A percentile compares a stretch with the other conserved stretches of the same genome.
Evolutionary conservation across 2,888 invertebrate genomes (phyloP).

Genomic region (Drosophila anomalata): DNA sequence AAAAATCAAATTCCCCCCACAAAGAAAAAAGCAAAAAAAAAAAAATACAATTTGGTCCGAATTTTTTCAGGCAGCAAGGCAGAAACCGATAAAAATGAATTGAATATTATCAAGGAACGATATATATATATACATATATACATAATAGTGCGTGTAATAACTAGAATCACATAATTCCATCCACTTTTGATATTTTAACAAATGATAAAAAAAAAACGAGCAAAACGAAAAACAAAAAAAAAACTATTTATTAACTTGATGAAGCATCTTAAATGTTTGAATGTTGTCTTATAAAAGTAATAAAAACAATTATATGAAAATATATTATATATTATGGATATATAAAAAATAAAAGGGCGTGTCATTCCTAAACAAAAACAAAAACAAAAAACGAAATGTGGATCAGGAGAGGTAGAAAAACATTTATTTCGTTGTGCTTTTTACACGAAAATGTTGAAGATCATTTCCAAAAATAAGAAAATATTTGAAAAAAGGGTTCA

Average conservation of each 20-base stretch:
- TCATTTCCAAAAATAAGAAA: constrained; percentile 6
- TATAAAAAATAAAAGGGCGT: constrained; percentile 31
- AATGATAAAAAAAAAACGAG: constrained; percentile 56
- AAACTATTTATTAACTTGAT: constrained; percentile 41
- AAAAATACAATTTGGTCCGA: constrained; percentile 42
- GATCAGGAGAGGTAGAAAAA: constrained; percentile 21
- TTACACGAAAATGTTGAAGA: constrained; percentile 39
- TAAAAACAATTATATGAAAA: constrained; percentile 29
- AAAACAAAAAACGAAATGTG: constrained; percentile 11
- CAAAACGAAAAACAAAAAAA: constrained; percentile 23
- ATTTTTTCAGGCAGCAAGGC: constrained; percentile 49
- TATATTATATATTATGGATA: constrained; percentile 15
- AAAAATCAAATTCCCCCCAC: constrained; percentile 21
- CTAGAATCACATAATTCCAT: constrained; percentile 80
- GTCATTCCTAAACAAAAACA: constrained; percentile 58
- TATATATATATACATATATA: constrained; percentile 42
- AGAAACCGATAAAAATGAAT: constrained; percentile 46
- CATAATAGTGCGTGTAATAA: constrained; percentile 65
- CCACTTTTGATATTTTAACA: constrained; percentile 78
- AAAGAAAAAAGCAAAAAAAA: constrained; percentile 1
- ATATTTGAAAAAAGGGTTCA: constrained; percentile 22
- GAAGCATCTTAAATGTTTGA: constrained; percentile 62
- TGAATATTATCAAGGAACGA: constrained; percentile 47
- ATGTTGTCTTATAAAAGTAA: constrained; percentile 57
- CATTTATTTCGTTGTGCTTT: constrained; percentile 46